Evolutionary conservation across 2,888 invertebrate species (phyloP), one percentile per base, ranked within the genome.

Genomic region (Zelleria hepariella): DNA sequence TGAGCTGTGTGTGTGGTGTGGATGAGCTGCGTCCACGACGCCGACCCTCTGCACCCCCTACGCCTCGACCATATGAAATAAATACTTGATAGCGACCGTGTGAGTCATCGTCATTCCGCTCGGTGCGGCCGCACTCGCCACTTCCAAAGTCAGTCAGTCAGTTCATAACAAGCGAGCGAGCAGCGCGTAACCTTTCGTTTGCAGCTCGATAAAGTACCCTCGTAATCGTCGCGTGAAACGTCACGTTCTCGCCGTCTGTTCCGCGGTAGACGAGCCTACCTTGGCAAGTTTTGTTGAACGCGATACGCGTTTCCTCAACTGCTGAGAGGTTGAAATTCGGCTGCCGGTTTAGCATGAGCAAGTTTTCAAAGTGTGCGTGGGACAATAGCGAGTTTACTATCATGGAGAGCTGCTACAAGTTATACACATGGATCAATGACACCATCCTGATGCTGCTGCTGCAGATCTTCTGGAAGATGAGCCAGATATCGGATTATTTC

Each of bases 391-490:
- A 69, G 66, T 74, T 73, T 71, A 74, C 78, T 72, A 76, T 80
- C 65, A 87, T 87, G 87, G 86, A 87, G 67, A 84, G 80, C 68
- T 87, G 86, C 66, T 80, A 85, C 67, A 86, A 84, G 66, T 66
- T 88, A 57, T 88, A 84, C 76, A 83, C 86, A 65, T 87, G 86
- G 88, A 78, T 88, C 65, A 86, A 84, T 73, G 80, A 87, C 65
- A 84, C 86, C 15, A 66, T 87, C 66, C 71, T 88, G 67, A 87
- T 87, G 87, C 71, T 87, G 69, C 73, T 87, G 59, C 78, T 87
- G 63, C 87, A 88, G 72, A 86, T 87, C 68, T 82, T 88, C 70
- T 88, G 88, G 88, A 88, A 88, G 73, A 80, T 87, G 67, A 86
- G 80, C 74, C 88, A 88, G 71, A 80, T 88, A 71, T 81, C 86